Evolutionary conservation across 1,140 invertebrate genomes (phyloP), one percentile per base, ranked within the genome.

Genomic region (Eriosoma lanigerum): DNA sequence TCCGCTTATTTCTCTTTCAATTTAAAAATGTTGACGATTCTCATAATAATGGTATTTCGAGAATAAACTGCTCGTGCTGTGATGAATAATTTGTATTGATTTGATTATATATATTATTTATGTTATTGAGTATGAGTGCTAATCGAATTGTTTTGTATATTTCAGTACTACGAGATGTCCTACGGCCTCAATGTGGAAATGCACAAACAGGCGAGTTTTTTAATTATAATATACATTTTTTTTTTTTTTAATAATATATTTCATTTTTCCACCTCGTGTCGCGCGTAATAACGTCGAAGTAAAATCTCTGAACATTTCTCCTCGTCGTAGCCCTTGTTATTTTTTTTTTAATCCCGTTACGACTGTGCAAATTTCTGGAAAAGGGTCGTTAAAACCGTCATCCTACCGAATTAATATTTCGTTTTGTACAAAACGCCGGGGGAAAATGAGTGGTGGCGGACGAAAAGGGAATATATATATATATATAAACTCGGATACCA

Each of bases 131-230:
- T 72, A 21, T 52, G 68, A 5, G 19, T 50, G 24, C 24, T 72
- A 72, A 72, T 72, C 26, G 10, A 70, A 17, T 29, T 72, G 6
- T 72, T 72, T 52, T 52, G 17, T 72, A 1, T 72, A 90, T 86
- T 95, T 84, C 92, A 98, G 96, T 99, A 99, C 89, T 99, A 98
- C 90, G 97, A 99, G 90, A 98, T 99, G 96, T 98, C 96, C 44
- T 98, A 98, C 89, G 96, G 96, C 83, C 91, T 99, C 86, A 98
- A 98, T 88, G 96, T 98, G 84, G 98, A 99, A 91, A 98, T 99
- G 96, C 96, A 98, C 88, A 99, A 99, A 92, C 98, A 98, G 93
- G 95, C 97, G 90, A 91, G 90, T 81, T 48, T 78, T n/a, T 78
- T 29, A 62, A 60, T 62, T 46, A 48, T 78, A 19, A 44, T 75